These are phyloP conservation scores for Archips xylosteana DNA, from an alignment of 2,888 invertebrate genomes.

Conservation along the genomic window DNA sequence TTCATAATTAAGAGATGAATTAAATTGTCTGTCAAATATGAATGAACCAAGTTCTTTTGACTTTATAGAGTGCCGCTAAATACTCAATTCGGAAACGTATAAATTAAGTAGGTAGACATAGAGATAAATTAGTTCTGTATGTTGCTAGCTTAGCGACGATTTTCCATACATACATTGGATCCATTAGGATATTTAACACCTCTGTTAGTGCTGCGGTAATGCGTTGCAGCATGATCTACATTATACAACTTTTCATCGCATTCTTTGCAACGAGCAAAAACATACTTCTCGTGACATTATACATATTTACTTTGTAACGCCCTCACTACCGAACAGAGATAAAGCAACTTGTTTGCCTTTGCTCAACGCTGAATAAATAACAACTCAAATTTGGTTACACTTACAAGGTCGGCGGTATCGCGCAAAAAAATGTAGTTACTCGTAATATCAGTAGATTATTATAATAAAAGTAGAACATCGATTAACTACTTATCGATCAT, in stretches of 20 bases:
- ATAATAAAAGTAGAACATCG: background rate
- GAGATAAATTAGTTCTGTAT: too few relatives aligned
- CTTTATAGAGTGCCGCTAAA: too few relatives aligned
- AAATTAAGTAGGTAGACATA: too few relatives aligned
- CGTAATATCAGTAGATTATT: slow-evolving; percentile 7
- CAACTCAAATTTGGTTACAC: slow-evolving; percentile 1
- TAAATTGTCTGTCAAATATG: too few relatives aligned
- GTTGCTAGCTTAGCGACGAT: too few relatives aligned
- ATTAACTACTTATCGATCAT: slow-evolving; percentile 9
- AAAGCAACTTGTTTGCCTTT: background rate
- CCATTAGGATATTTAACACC: too few relatives aligned
- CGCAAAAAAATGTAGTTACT: background rate
- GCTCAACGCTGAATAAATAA: background rate
- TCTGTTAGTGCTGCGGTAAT: background rate
- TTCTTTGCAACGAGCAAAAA: background rate
- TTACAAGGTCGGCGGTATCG: slow-evolving; percentile 20
- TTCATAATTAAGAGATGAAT: background rate
- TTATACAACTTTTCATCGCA: background rate
- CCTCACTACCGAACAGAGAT: slow-evolving; percentile 13
- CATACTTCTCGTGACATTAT: background rate
- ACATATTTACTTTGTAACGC: slow-evolving; percentile 11
- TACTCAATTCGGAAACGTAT: too few relatives aligned
- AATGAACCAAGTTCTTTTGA: too few relatives aligned
- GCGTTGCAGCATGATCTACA: background rate
- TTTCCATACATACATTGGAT: too few relatives aligned